Percentiles rank a stretch among this genome's conserved stretches.
These are phyloP conservation scores for Bradypodion pumilum DNA, from an alignment of 2,797 vertebrate genomes.

Conservation along the genomic window DNA sequence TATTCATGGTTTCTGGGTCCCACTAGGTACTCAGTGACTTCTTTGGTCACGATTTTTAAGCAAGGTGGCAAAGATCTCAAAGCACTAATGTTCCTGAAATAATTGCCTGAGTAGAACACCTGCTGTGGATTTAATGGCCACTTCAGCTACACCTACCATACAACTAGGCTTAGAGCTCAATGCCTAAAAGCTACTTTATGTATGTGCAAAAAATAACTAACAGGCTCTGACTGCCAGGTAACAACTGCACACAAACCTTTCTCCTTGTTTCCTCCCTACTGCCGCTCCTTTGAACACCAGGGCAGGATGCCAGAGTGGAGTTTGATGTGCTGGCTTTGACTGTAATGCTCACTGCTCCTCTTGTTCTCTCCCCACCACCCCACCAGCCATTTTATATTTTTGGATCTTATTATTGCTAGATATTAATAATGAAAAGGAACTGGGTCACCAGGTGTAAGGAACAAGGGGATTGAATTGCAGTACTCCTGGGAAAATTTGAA, in stretches of 20 bases:
- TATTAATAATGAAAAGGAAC: not conserved
- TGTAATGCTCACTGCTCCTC: no score
- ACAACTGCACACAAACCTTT: conserved; percentile 26
- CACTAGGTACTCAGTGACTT: not conserved
- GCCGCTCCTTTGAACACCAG: conserved; percentile 1
- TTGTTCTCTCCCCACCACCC: no score
- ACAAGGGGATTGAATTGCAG: not conserved
- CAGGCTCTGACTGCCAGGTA: conserved; percentile 28
- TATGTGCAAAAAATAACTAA: conserved; percentile 29
- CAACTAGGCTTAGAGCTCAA: conserved; percentile 25
- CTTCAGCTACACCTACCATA: conserved; percentile 37
- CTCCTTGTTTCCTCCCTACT: not conserved
- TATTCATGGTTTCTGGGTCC: conserved; percentile 24
- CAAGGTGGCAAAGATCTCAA: conserved; percentile 28
- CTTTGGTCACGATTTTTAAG: conserved; percentile 36
- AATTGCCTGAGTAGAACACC: conserved; percentile 38
- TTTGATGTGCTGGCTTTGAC: conserved; percentile 14
- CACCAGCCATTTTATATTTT: not conserved
- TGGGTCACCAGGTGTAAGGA: not conserved
- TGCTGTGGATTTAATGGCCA: conserved; percentile 38
- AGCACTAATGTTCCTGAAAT: conserved; percentile 32
- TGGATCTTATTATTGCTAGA: conserved; percentile 12
- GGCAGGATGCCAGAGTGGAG: not conserved
- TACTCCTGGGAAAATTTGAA: not conserved
- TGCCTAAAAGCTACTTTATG: conserved; percentile 37